phyloP scores from a whole-genome alignment of 2,113 vertebrate species.

The Climacteris rufus region DNA sequence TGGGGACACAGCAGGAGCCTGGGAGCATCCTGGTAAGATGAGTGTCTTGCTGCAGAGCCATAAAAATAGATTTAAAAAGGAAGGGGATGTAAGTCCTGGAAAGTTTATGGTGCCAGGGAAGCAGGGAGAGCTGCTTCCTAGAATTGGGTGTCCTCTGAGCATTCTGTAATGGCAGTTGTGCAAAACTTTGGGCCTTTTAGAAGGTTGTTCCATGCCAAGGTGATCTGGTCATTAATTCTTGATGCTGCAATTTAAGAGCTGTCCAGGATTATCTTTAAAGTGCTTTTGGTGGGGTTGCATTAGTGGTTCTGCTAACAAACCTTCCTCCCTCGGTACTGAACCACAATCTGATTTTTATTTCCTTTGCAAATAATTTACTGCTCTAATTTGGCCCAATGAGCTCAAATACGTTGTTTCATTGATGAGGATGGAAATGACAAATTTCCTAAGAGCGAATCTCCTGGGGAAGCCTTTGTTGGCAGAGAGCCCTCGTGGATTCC shows the following conservation, averaged over 20 bases:
- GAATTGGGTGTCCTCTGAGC: not conserved
- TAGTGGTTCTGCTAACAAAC: not conserved
- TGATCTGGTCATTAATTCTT: not conserved
- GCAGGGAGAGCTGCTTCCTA: not conserved
- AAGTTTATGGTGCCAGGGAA: not conserved
- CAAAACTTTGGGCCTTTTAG: not conserved
- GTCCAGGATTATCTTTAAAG: not conserved
- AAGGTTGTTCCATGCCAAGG: not conserved
- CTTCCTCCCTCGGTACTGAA: not conserved
- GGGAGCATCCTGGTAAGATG: accelerated
- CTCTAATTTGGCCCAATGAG: not conserved
- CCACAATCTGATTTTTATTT: not conserved
- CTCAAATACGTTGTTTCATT: not conserved
- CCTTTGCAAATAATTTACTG: not conserved
- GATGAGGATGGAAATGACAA: not conserved
- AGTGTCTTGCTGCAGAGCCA: not conserved
- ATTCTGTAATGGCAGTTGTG: not conserved
- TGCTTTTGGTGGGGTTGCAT: not conserved
- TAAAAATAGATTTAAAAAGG: not conserved
- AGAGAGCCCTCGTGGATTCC: not conserved
- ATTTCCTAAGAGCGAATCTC: not conserved
- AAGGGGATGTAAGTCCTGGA: not conserved
- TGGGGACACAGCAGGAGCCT: accelerated
- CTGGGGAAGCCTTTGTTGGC: not conserved
- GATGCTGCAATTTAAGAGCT: not conserved